phyloP scores from a whole-genome alignment of 2,797 vertebrate genomes.

The Phrynocephalus vlangalii region DNA sequence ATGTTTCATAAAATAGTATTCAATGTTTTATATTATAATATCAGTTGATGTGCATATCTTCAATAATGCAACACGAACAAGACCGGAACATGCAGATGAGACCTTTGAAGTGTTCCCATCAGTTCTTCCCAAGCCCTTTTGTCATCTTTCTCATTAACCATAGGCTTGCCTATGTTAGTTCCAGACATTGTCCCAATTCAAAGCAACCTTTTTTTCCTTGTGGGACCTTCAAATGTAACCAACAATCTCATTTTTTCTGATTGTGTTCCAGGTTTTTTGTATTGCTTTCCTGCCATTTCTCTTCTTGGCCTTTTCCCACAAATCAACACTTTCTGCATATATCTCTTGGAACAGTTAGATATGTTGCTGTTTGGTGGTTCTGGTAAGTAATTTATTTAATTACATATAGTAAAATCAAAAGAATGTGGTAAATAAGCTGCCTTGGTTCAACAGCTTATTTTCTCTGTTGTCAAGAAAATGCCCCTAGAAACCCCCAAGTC shows the following conservation, averaged over 20 bases:
- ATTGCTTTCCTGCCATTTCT: constrained; percentile 94
- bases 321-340: constrained; percentile 96
- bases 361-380: constrained; percentile 95
- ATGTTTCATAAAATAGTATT: too few species aligned
- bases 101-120: neutral
- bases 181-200: constrained; percentile 17
- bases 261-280: constrained; percentile 86
- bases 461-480: neutral
- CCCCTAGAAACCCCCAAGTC: neutral
- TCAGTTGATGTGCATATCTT: neutral
- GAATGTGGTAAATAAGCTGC: neutral
- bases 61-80: neutral
- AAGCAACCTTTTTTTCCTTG: neutral
- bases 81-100: neutral
- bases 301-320: constrained; percentile 97
- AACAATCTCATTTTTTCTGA: neutral
- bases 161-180: neutral
- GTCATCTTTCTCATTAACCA: neutral
- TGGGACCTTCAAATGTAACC: constrained; percentile 15
- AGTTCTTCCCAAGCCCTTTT: neutral
- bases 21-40: too few species aligned
- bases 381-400: constrained; percentile 79
- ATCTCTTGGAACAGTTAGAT: constrained; percentile 95
- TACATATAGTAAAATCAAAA: neutral
- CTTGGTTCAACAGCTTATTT: neutral